These are phyloP conservation scores for Leptatherina wallacei DNA, from an alignment of 2,797 vertebrate species.

Conservation along the genomic window DNA sequence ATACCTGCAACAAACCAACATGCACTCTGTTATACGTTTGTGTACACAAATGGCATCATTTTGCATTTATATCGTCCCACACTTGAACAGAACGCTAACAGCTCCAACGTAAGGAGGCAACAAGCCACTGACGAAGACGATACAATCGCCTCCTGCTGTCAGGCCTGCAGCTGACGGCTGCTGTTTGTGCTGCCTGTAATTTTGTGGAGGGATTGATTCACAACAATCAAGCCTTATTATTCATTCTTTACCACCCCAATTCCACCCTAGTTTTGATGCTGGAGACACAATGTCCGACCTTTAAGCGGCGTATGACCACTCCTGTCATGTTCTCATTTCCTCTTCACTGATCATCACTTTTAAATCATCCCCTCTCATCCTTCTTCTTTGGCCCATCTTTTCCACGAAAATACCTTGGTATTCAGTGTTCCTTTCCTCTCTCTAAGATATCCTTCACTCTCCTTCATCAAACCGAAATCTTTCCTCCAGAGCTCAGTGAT, in stretches of 20 bases:
- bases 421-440: conserved; percentile 50
- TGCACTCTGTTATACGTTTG: conserved; percentile 11
- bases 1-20: conserved; percentile 55
- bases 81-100: conserved; percentile 64
- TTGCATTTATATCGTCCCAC: conserved; percentile 27
- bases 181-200: conserved; percentile 76
- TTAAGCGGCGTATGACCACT: conserved; percentile 68
- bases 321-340: conserved; percentile 53
- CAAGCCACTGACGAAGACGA: conserved; percentile 81
- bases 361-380: conserved; percentile 66
- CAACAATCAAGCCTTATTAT: conserved; percentile 87
- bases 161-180: conserved; percentile 64
- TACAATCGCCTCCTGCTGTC: conserved; percentile 75
- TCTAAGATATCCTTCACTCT: conserved; percentile 61
- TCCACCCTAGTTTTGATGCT: conserved; percentile 58
- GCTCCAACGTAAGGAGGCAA: conserved; percentile 73
- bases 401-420: conserved; percentile 38
- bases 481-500: conserved; percentile 60
- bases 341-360: conserved; percentile 54
- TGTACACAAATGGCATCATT: conserved; percentile 1
- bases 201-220: conserved; percentile 82
- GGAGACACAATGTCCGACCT: conserved; percentile 72
- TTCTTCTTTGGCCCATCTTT: conserved; percentile 52
- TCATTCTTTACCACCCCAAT: conserved; percentile 77
- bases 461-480: conserved; percentile 61